phyloP scores from a whole-genome alignment of 2,113 vertebrate genomes.

The Tonatia bakeri region DNA sequence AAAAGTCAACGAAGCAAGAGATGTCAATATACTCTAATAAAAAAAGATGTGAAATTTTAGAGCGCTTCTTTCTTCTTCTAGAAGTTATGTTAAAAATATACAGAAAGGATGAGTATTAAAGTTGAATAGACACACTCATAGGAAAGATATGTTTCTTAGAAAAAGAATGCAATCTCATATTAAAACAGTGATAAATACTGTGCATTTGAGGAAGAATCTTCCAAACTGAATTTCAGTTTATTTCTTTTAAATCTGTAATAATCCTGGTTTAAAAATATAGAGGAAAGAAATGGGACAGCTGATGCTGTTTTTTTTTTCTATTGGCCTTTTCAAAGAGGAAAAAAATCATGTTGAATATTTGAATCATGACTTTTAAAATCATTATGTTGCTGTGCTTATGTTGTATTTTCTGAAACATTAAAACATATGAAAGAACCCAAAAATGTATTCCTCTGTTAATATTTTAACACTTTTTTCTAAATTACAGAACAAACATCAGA shows the following conservation, averaged over 20 bases:
- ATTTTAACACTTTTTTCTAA: not conserved
- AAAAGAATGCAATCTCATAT: constrained; percentile 1
- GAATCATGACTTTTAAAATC: constrained; percentile 41
- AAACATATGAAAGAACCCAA: not conserved
- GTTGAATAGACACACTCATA: not conserved
- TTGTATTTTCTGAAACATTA: not conserved
- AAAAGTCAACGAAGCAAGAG: constrained; percentile 92
- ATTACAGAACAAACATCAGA: not conserved
- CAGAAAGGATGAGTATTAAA: not conserved
- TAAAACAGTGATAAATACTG: not conserved
- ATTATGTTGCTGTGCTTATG: not conserved
- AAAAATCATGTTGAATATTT: not conserved
- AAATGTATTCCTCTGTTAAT: not conserved
- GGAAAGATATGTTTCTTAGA: not conserved
- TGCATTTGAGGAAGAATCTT: constrained; percentile 30
- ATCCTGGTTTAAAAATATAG: constrained; percentile 10
- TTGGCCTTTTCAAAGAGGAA: not conserved
- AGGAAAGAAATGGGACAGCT: not conserved
- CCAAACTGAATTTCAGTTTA: not conserved
- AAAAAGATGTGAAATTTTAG: constrained; percentile 78
- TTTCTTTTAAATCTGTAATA: constrained; percentile 35
- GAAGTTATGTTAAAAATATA: not conserved
- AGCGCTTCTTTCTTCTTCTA: not conserved
- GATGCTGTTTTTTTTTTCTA: not conserved
- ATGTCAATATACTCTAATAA: constrained; percentile 87